These are phyloP conservation scores for Margarornis squamiger DNA, from an alignment of 2,797 vertebrate genomes.

Conservation along the genomic window DNA sequence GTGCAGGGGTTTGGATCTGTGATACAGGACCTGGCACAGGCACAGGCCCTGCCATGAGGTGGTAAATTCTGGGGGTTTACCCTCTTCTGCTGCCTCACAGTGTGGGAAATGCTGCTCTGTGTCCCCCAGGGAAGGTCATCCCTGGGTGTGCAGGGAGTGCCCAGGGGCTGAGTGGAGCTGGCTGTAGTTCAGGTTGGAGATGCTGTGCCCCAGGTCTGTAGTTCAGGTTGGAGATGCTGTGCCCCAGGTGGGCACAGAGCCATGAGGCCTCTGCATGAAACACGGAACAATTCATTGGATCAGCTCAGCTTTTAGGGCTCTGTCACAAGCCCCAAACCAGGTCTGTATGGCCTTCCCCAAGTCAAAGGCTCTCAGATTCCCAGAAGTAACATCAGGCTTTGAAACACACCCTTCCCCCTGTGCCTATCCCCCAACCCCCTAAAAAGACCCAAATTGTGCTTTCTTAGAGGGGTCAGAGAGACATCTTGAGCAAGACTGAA, in stretches of 20 bases:
- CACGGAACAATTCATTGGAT: not conserved
- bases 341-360: not conserved
- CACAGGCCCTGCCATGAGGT: fast-evolving
- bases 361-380: not conserved
- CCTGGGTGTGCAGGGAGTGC: not conserved
- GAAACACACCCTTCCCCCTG: not conserved
- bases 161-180: not conserved
- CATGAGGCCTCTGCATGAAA: not conserved
- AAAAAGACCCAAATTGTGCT: fast-evolving
- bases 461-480: not conserved
- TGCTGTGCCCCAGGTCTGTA: too few relatives aligned
- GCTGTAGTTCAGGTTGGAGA: too few relatives aligned
- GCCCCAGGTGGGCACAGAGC: not conserved
- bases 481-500: not conserved
- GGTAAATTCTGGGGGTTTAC: not conserved
- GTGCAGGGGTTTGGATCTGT: not conserved
- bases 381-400: not conserved
- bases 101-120: not conserved
- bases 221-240: not conserved
- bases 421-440: not conserved
- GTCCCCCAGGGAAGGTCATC: fast-evolving
- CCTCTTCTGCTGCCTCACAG: not conserved
- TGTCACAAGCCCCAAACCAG: not conserved
- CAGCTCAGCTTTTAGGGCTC: not conserved
- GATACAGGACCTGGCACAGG: not conserved